phyloP scores from a whole-genome alignment of 2,888 invertebrate species.

The Oegoconia quadripuncta region DNA sequence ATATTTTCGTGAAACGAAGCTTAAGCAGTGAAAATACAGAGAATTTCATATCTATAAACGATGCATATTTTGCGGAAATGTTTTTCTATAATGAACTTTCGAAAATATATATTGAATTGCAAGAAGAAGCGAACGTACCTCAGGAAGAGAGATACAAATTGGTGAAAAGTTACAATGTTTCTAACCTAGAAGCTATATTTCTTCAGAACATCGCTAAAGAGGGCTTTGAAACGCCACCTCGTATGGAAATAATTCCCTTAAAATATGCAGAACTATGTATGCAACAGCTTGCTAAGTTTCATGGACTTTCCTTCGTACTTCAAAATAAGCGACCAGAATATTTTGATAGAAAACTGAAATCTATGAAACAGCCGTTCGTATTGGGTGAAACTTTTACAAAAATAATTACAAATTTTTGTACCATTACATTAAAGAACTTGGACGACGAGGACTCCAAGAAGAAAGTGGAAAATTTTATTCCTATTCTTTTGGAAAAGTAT shows the following conservation, averaged over 20 bases:
- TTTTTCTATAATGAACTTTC: conserved; percentile 41
- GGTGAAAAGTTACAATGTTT: conserved; percentile 38
- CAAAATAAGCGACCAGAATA: conserved; percentile 34
- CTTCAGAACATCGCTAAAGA: conserved; percentile 44
- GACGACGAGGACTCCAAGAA: conserved; percentile 18
- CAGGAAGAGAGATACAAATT: conserved; percentile 34
- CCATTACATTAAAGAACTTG: conserved; percentile 23
- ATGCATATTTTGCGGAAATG: conserved; percentile 33
- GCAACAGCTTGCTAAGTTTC: conserved; percentile 49
- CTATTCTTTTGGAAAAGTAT: conserved; percentile 27
- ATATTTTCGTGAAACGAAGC: conserved; percentile 44
- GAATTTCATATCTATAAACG: conserved; percentile 21
- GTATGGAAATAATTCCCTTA: conserved; percentile 38
- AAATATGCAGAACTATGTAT: conserved; percentile 42
- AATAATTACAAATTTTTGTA: conserved; percentile 24
- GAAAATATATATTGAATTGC: conserved; percentile 35
- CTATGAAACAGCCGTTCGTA: conserved; percentile 18
- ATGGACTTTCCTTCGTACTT: conserved; percentile 42
- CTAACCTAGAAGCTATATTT: conserved; percentile 32
- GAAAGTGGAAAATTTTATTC: conserved; percentile 26
- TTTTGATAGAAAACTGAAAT: conserved; percentile 34
- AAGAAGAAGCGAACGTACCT: conserved; percentile 39
- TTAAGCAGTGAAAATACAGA: conserved; percentile 22
- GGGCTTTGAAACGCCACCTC: conserved; percentile 37
- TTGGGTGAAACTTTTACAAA: conserved; percentile 32